Conservation (phyloP, 1,140 invertebrate species). For the Mamestra configurata region DNA sequence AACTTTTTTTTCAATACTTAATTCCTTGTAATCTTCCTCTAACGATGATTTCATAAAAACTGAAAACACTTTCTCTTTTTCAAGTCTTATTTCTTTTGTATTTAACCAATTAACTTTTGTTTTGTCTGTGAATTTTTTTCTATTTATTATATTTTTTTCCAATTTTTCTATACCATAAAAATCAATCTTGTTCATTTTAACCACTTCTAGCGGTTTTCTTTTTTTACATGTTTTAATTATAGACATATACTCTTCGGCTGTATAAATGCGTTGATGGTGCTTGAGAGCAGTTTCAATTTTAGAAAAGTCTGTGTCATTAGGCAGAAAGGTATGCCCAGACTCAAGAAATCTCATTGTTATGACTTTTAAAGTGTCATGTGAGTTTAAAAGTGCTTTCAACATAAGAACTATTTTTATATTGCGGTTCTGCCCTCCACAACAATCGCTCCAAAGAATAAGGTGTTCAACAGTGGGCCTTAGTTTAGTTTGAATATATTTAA, state of each 20-base stretch:
- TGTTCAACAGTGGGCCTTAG: no score
- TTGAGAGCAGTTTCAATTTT: not conserved
- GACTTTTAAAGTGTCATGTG: not conserved
- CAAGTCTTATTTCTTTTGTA: conserved; percentile 17
- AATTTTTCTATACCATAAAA: not conserved
- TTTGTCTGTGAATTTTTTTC: not conserved
- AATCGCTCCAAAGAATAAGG: no score
- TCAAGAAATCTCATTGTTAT: not conserved
- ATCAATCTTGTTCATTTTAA: not conserved
- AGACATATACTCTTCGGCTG: not conserved
- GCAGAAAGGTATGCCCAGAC: not conserved
- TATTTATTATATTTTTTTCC: not conserved
- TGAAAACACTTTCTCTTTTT: conserved; percentile 10
- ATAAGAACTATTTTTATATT: no score
- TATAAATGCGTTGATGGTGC: not conserved
- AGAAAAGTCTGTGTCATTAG: no score
- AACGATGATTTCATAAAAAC: conserved; percentile 16
- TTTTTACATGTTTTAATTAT: not conserved
- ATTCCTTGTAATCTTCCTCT: not conserved
- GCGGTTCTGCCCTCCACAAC: no score
- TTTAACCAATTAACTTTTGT: conserved; percentile 5
- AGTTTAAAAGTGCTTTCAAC: not conserved
- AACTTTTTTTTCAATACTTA: conserved; percentile 22
- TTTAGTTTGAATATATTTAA: no score
- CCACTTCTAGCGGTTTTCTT: not conserved